These are phyloP conservation scores for Corythaeola cristata DNA, from an alignment of 2,113 vertebrate genomes.

Conservation along the genomic window DNA sequence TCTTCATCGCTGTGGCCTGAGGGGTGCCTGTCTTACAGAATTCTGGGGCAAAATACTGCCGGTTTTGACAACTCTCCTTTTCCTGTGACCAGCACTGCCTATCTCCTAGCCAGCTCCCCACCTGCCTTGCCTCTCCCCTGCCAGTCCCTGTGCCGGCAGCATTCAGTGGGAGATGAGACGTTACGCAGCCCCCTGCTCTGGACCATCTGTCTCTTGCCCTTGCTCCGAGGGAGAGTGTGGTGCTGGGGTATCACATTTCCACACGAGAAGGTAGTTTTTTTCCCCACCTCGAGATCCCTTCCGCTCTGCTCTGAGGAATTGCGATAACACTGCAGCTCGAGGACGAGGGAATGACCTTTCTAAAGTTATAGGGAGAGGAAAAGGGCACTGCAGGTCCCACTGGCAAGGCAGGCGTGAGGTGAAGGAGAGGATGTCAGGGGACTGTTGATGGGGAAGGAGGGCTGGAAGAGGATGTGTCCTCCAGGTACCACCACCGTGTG, in stretches of 20 bases:
- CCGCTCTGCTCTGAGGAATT: background rate
- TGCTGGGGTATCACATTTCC: background rate
- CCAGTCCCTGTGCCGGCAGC: rapidly evolving
- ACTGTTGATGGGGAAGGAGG: background rate
- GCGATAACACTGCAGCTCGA: background rate
- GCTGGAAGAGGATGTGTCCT: background rate
- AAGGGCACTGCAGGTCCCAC: background rate
- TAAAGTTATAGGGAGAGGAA: slow-evolving; percentile 48
- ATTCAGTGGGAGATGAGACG: background rate
- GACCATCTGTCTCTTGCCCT: background rate
- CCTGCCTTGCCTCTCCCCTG: background rate
- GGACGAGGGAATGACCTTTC: slow-evolving; percentile 51
- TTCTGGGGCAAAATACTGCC: background rate
- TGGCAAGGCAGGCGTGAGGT: background rate
- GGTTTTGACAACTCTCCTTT: background rate
- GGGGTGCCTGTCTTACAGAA: background rate
- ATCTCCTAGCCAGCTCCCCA: background rate
- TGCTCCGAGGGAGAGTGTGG: background rate
- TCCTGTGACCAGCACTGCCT: background rate
- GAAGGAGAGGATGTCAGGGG: background rate
- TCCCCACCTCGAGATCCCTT: background rate
- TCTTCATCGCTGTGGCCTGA: background rate
- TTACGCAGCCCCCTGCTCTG: background rate
- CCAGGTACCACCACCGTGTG: background rate
- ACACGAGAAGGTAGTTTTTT: background rate